Evolutionary conservation across 2,888 invertebrate genomes (phyloP), one percentile per base, ranked within the genome.

Genomic region (Acrobasis repandana): DNA sequence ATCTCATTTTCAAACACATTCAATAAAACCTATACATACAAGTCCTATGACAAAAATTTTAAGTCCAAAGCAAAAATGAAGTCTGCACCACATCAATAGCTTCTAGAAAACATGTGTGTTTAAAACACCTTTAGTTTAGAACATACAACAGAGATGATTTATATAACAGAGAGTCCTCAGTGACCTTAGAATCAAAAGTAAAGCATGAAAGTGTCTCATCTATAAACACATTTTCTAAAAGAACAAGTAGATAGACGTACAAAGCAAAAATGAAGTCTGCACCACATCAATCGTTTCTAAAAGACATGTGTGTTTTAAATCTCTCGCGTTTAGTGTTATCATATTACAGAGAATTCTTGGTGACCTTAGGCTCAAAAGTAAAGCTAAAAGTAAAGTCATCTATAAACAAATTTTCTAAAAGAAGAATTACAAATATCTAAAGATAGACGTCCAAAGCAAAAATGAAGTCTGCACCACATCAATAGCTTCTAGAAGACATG

Each of bases 401-500:
- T 20, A 46, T n/a, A 15, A 48, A 57, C 33, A 48, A 9, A 18
- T 57, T n/a, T 48, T 16, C 16, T 48, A 16, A 9, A n/a, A 34
- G 33, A 48, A 51, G 47, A 34, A 47, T 54, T 47, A 9, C n/a
- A 9, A 5, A 5, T 36, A 49, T 20, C 33, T 33, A 48, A 60
- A 60, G 60, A 60, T 60, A 52, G 52, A 51, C 46, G 46, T 52
- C 47, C 14, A 70, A 65, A 63, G 66, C 64, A 68, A 70, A 72
- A 72, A 72, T 72, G 67, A 71, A 72, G 70, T 67, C 71, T 62
- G 65, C 61, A 64, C 64, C 65, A 43, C 64, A 62, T 72, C 69
- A 71, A 65, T 70, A 64, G 62, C 65, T 34, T 16, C 49, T 58
- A 20, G 18, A 34, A 67, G 71, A 67, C 67, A 69, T 67, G 66